Evolutionary conservation across 2,113 vertebrate species (phyloP).

Genomic region (Tetrao urogallus): DNA sequence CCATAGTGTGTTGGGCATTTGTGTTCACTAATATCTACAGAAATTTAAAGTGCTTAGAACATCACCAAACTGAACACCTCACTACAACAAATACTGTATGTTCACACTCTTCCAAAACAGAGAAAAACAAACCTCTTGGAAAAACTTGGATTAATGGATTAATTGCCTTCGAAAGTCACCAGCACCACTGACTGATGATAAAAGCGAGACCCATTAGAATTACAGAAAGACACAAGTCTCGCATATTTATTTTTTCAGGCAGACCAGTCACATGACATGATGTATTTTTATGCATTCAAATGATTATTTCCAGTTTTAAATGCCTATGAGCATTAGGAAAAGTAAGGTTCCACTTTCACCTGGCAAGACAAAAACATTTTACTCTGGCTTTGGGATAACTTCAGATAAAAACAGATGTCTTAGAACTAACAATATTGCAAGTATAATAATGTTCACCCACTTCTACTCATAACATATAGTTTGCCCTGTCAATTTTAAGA

Average conservation of each 20-base stretch:
- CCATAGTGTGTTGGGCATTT: not conserved
- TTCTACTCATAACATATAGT: not conserved
- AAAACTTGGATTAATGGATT: not conserved
- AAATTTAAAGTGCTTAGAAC: not conserved
- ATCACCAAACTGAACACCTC: not conserved
- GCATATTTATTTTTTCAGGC: not conserved
- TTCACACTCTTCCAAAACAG: not conserved
- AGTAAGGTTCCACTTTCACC: not conserved
- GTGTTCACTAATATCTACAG: not conserved
- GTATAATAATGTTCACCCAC: not conserved
- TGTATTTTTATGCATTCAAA: not conserved
- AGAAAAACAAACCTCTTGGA: not conserved
- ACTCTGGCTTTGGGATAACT: not conserved
- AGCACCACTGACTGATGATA: not conserved
- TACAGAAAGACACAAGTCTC: not conserved
- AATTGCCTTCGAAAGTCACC: not conserved
- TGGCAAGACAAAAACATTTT: not conserved
- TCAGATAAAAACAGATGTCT: not conserved
- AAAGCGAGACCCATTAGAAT: not conserved
- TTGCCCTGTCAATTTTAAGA: not conserved
- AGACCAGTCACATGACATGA: not conserved
- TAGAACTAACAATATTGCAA: not conserved
- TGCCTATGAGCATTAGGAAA: not conserved
- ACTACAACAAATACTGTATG: no score
- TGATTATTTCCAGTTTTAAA: not conserved